phyloP scores from a whole-genome alignment of 2,113 vertebrate species.

The Halichoerus grypus region DNA sequence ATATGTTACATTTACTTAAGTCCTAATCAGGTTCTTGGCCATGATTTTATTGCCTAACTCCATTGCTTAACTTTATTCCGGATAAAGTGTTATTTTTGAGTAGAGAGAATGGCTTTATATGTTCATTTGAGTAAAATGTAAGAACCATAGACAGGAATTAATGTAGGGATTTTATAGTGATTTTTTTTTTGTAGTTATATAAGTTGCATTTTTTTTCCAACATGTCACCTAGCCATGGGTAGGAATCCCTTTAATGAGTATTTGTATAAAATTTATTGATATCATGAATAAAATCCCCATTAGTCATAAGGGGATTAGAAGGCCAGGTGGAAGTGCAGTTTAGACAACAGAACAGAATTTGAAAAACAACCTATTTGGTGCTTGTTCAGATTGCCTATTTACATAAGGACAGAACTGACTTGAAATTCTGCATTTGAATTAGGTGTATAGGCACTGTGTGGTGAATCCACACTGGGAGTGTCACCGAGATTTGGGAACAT shows the following conservation, averaged over 20 bases:
- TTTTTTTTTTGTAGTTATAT: background rate
- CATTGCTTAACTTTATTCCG: background rate
- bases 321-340: background rate
- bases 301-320: background rate
- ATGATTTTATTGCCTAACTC: background rate
- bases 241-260: background rate
- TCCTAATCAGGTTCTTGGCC: background rate
- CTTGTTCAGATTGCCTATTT: background rate
- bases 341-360: background rate
- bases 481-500: background rate
- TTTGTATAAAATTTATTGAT: background rate
- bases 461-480: background rate
- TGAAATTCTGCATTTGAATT: background rate
- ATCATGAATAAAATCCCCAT: background rate
- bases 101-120: background rate
- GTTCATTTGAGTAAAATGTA: background rate
- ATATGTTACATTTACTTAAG: background rate
- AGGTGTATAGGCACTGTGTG: background rate
- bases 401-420: background rate
- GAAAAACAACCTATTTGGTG: background rate
- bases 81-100: background rate
- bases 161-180: background rate
- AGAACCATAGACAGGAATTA: background rate
- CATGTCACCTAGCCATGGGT: background rate
- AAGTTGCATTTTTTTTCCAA: background rate